Evolutionary conservation across 2,113 vertebrate genomes (phyloP).

Genomic region (Pangasianodon hypophthalmus): DNA sequence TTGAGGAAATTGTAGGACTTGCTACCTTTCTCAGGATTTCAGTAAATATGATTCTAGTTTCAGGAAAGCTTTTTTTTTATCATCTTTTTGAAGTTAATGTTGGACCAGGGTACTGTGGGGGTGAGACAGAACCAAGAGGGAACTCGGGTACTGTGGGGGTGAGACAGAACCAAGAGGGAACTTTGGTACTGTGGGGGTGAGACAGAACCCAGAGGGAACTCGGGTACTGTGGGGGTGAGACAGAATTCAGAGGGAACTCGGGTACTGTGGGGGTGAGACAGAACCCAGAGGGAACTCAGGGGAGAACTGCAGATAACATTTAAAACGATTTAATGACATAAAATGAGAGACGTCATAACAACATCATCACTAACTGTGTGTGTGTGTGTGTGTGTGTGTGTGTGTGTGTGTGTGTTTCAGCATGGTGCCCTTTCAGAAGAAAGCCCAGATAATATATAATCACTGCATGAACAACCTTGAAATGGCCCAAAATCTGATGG

Average conservation of each 20-base stretch:
- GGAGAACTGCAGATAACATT: neutral
- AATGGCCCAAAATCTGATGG: slow-evolving; percentile 11
- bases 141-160: neutral
- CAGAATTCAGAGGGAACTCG: neutral
- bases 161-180: neutral
- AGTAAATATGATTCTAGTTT: no score
- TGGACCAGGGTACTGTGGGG: no score
- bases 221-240: no score
- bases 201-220: neutral
- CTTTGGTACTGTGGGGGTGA: neutral
- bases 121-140: neutral
- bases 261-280: neutral
- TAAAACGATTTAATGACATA: neutral
- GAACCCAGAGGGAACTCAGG: neutral
- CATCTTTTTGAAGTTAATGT: no score
- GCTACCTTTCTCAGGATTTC: no score
- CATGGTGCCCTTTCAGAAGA: slow-evolving; percentile 52
- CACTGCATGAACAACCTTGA: slow-evolving; percentile 57
- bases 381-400: neutral
- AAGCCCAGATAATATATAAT: neutral
- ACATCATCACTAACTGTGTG: neutral
- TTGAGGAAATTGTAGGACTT: no score
- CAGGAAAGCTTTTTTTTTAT: no score
- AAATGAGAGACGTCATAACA: neutral
- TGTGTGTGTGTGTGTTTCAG: slow-evolving; percentile 4